phyloP scores from a whole-genome alignment of 2,888 invertebrate genomes.

The Cataglyphis livida region DNA sequence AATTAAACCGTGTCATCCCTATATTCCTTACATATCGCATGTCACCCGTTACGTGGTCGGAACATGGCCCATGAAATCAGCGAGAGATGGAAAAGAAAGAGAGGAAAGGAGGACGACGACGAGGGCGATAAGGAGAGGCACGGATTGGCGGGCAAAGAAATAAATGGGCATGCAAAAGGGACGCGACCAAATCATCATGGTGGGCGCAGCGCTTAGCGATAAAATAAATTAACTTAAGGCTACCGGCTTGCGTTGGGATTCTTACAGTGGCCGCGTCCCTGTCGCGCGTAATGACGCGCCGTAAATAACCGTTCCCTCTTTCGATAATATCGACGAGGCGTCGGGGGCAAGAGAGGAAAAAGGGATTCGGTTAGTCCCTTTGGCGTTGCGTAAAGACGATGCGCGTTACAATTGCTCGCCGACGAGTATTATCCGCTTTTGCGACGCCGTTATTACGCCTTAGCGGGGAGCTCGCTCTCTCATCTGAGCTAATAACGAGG shows the following conservation, averaged over 20 bases:
- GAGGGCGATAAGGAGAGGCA: constrained; percentile 35
- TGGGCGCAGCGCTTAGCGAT: constrained; percentile 75
- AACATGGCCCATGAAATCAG: constrained; percentile 54
- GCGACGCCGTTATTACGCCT: constrained; percentile 19
- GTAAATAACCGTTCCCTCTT: constrained; percentile 79
- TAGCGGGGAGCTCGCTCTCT: constrained; percentile 20
- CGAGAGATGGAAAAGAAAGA: constrained; percentile 32
- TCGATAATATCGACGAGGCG: constrained; percentile 76
- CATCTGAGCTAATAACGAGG: constrained; percentile 39
- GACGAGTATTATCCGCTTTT: constrained; percentile 22
- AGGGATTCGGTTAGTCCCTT: background rate
- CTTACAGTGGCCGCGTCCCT: constrained; percentile 64
- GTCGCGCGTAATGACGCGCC: constrained; percentile 79
- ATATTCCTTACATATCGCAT: background rate
- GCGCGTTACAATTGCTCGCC: constrained; percentile 36
- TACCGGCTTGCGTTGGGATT: constrained; percentile 78
- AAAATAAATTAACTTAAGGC: constrained; percentile 84
- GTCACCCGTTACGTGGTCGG: constrained; percentile 46
- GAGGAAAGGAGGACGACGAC: constrained; percentile 4
- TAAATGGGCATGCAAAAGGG: constrained; percentile 54
- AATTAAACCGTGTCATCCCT: background rate
- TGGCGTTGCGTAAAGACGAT: constrained; percentile 24
- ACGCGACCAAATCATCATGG: constrained; percentile 75
- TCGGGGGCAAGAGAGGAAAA: background rate
- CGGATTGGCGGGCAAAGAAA: constrained; percentile 45